Percentiles rank a stretch among this genome's conserved stretches.
These are phyloP conservation scores for Gopherus flavomarginatus DNA, from an alignment of 2,113 vertebrate species.

Conservation along the genomic window DNA sequence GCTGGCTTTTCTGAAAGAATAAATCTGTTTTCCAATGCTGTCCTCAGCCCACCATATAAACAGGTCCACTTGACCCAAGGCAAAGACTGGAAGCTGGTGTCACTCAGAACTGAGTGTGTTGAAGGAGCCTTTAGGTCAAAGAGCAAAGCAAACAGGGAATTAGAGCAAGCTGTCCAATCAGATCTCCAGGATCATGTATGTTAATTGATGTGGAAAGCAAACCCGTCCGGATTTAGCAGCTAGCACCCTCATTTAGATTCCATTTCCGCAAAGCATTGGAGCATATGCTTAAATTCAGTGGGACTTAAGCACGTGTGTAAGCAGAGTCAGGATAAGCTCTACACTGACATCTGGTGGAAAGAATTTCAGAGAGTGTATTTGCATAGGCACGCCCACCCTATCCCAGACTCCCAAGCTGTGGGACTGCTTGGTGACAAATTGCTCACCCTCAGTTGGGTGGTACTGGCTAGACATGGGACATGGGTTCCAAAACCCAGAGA, in stretches of 20 bases:
- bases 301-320: neutral
- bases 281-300: neutral
- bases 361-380: too few species aligned
- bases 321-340: too few species aligned
- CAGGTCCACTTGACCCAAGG: neutral
- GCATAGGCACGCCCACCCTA: too few species aligned
- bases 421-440: too few species aligned
- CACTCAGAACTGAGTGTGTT: neutral
- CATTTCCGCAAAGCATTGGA: neutral
- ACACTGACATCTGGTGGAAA: too few species aligned
- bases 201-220: neutral
- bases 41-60: neutral
- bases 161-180: neutral
- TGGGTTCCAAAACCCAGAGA: too few species aligned
- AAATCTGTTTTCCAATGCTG: neutral
- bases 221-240: neutral
- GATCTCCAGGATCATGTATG: neutral
- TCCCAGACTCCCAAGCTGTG: too few species aligned
- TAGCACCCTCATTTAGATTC: neutral
- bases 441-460: too few species aligned
- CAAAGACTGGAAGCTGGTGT: neutral
- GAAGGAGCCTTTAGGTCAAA: neutral
- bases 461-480: too few species aligned
- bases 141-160: constrained; percentile 1
- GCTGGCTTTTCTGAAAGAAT: neutral